Conservation (phyloP, 1,140 invertebrate species). For the Drosophila funebris region DNA sequence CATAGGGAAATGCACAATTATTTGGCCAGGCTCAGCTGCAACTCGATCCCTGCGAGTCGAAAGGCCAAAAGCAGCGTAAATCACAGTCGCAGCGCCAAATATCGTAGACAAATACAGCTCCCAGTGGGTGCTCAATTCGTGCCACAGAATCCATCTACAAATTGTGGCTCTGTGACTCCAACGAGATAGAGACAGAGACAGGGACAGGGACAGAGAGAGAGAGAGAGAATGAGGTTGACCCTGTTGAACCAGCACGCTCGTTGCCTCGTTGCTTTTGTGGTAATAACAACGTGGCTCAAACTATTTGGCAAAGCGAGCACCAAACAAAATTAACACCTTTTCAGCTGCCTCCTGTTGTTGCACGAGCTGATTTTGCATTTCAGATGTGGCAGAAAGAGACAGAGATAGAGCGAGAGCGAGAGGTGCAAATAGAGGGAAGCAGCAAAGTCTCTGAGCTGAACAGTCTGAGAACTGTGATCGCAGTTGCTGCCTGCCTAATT, state of each 20-base stretch:
- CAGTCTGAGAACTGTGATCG: slow-evolving; percentile 40
- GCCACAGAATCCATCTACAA: slow-evolving; percentile 73
- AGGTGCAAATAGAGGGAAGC: not conserved
- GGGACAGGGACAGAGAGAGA: not conserved
- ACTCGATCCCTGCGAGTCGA: no score
- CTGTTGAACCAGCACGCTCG: slow-evolving; percentile 76
- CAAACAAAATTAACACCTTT: slow-evolving; percentile 78
- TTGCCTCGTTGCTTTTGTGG: slow-evolving; percentile 34
- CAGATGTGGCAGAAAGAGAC: slow-evolving; percentile 45
- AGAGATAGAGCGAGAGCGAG: not conserved
- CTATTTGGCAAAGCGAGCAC: slow-evolving; percentile 54
- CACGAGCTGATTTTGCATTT: slow-evolving; percentile 81
- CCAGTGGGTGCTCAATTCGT: slow-evolving; percentile 60
- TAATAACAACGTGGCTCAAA: slow-evolving; percentile 74
- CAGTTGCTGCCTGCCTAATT: slow-evolving; percentile 66
- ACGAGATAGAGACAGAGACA: not conserved
- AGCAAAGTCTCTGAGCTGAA: no score
- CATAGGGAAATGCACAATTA: slow-evolving; percentile 10
- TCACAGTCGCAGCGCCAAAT: slow-evolving; percentile 43
- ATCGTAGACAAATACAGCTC: slow-evolving; percentile 54
- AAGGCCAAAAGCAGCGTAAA: no score
- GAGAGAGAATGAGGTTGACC: slow-evolving; percentile 43
- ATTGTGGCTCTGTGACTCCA: slow-evolving; percentile 53
- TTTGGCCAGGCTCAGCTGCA: slow-evolving; percentile 7
- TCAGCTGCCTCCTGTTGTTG: slow-evolving; percentile 57